A percentile compares a stretch with the other conserved stretches of the same genome.
These are phyloP conservation scores for Drosophila sturtevanti DNA, from an alignment of 1,140 invertebrate genomes.

Conservation along the genomic window DNA sequence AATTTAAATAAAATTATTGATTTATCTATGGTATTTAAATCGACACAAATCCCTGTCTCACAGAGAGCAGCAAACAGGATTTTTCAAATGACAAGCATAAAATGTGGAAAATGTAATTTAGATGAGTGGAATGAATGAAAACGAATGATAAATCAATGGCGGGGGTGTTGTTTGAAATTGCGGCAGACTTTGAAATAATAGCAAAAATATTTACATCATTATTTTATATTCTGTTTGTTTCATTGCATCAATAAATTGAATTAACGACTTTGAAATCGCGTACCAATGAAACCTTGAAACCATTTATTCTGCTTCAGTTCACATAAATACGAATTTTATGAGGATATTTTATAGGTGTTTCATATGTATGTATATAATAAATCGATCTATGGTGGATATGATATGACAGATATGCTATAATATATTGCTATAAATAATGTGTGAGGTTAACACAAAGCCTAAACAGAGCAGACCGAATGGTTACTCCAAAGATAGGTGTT, in stretches of 20 bases:
- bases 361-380: too few species aligned
- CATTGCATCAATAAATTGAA: not conserved
- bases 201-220: not conserved
- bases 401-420: too few species aligned
- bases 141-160: not conserved
- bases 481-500: too few species aligned
- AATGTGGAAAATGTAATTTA: conserved; percentile 18
- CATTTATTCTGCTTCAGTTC: not conserved
- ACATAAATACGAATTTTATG: not conserved
- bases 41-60: conserved; percentile 9
- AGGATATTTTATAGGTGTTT: not conserved
- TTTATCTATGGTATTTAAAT: conserved; percentile 23
- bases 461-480: too few species aligned
- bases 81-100: conserved; percentile 13
- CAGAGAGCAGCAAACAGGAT: conserved; percentile 12
- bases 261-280: not conserved
- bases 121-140: conserved; percentile 9
- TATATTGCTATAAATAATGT: too few species aligned
- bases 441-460: too few species aligned
- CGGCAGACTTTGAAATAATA: not conserved
- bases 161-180: not conserved
- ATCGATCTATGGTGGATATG: too few species aligned
- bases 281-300: not conserved
- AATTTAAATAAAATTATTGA: conserved; percentile 23
- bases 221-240: not conserved